phyloP scores from a whole-genome alignment of 2,113 vertebrate species.

The Paralichthys olivaceus region DNA sequence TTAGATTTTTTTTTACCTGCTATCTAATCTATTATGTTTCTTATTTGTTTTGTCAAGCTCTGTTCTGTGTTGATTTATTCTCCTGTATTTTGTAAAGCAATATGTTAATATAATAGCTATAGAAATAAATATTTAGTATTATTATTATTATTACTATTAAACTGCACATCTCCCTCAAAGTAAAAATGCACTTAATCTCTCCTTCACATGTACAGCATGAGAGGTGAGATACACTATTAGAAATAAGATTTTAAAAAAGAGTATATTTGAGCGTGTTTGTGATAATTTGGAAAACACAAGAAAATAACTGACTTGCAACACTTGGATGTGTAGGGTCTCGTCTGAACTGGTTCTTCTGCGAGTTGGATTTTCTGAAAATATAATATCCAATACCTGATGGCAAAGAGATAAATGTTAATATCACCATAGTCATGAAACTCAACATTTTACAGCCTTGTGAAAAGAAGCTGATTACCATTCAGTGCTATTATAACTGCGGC shows the following conservation, averaged over 20 bases:
- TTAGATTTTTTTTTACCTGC: too few relatives aligned
- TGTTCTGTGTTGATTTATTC: too few relatives aligned
- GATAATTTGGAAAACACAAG: background rate
- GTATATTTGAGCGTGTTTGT: background rate
- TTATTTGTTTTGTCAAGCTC: too few relatives aligned
- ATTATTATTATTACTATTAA: too few relatives aligned
- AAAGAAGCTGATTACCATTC: slow-evolving; percentile 81
- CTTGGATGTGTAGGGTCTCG: slow-evolving; percentile 86
- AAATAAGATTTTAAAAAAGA: background rate
- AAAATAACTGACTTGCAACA: slow-evolving; percentile 82
- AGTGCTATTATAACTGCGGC: slow-evolving; percentile 81
- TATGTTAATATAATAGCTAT: too few relatives aligned
- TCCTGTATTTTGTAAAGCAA: too few relatives aligned
- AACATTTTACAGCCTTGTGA: background rate
- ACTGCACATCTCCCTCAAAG: background rate
- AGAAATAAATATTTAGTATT: too few relatives aligned
- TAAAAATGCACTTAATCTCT: background rate
- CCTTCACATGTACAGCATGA: background rate
- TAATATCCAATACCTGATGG: slow-evolving; percentile 87
- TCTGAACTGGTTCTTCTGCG: slow-evolving; percentile 92
- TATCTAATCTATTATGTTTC: too few relatives aligned
- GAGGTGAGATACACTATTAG: background rate
- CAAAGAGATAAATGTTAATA: slow-evolving; percentile 6
- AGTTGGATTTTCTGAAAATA: slow-evolving; percentile 91
- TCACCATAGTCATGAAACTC: background rate